Conservation (phyloP, 2,113 vertebrate species). For the Phoxinus phoxinus region DNA sequence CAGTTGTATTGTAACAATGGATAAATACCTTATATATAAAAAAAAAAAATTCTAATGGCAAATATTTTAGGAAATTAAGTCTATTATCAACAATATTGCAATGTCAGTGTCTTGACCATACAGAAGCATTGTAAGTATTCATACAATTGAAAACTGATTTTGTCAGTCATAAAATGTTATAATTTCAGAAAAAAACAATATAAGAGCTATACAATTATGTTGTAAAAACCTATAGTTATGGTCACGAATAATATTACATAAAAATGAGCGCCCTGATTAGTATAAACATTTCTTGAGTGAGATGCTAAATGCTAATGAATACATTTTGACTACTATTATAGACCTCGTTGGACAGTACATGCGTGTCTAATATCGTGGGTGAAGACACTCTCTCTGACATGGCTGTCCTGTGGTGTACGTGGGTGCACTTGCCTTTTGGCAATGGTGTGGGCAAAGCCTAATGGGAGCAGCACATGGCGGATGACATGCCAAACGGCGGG, state of each 20-base stretch:
- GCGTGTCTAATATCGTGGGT: not conserved
- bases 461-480: constrained; percentile 28
- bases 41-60: not conserved
- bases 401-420: constrained; percentile 15
- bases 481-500: constrained; percentile 45
- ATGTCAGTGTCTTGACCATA: not conserved
- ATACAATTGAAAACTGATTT: not conserved
- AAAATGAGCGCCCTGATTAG: too few species aligned
- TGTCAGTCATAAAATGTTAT: not conserved
- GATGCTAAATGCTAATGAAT: not conserved
- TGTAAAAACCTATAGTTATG: not conserved
- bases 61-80: constrained; percentile 29
- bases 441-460: constrained; percentile 17
- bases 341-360: not conserved
- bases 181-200: not conserved
- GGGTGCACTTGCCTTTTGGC: constrained; percentile 21
- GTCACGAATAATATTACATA: not conserved
- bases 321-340: not conserved
- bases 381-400: constrained; percentile 3
- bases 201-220: too few species aligned
- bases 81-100: not conserved
- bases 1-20: not conserved
- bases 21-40: not conserved
- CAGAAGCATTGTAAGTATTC: not conserved
- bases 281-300: too few species aligned